Conservation (phyloP, 2,113 vertebrate species). For the Apeltes quadracus region DNA sequence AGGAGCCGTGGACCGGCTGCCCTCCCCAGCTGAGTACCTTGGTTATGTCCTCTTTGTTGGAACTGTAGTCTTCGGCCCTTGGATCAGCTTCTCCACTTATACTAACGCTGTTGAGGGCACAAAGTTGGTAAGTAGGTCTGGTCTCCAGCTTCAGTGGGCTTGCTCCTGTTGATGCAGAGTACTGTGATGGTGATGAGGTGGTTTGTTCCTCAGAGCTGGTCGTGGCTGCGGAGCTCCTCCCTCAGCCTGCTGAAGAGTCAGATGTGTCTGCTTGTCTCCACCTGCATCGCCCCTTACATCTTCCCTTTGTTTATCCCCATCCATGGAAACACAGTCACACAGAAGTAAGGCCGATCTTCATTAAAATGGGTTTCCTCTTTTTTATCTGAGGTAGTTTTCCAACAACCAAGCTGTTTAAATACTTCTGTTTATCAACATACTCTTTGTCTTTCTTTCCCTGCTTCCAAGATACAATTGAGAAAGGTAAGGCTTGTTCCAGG, state of each 20-base stretch:
- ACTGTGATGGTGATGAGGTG: not conserved
- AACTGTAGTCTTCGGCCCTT: constrained; percentile 89
- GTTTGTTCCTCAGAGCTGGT: constrained; percentile 76
- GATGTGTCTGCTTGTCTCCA: constrained; percentile 87
- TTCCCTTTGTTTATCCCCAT: constrained; percentile 90
- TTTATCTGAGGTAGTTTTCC: not conserved
- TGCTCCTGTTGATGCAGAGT: not conserved
- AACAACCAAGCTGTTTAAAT: not conserved
- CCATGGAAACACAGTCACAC: constrained; percentile 81
- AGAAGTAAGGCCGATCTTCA: constrained; percentile 79
- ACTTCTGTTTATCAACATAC: constrained; percentile 10
- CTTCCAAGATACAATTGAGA: constrained; percentile 42
- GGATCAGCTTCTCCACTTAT: constrained; percentile 89
- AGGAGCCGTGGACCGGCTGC: constrained; percentile 80
- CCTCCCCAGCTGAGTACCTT: constrained; percentile 87
- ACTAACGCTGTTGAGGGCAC: constrained; percentile 81
- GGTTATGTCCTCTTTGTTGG: constrained; percentile 93
- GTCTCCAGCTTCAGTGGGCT: not conserved
- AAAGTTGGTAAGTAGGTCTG: constrained; percentile 78
- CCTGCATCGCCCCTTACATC: constrained; percentile 89
- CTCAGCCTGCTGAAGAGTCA: constrained; percentile 83
- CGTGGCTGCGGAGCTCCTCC: constrained; percentile 82
- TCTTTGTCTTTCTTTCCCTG: constrained; percentile 38
- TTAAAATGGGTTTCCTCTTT: not conserved
- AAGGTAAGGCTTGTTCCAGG: constrained; percentile 36